phyloP scores from a whole-genome alignment of 2,888 invertebrate species.

The Hypena proboscidalis region DNA sequence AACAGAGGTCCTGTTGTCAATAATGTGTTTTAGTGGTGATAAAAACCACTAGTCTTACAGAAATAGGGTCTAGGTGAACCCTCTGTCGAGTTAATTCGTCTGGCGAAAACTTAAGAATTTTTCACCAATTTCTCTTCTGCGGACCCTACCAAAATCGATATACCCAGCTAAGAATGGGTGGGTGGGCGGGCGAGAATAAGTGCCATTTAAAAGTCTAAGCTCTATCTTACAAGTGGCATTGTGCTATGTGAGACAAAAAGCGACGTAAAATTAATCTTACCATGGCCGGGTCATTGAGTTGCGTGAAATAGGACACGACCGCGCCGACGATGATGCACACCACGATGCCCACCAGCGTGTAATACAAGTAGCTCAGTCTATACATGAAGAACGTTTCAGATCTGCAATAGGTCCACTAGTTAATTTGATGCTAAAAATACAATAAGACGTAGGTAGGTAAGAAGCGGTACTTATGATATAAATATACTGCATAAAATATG shows the following conservation, averaged over 20 bases:
- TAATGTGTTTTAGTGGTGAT: too few relatives aligned
- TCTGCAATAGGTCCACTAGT: conserved; percentile 54
- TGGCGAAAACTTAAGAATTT: too few relatives aligned
- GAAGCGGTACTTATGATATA: not conserved
- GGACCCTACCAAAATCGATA: too few relatives aligned
- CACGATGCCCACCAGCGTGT: conserved; percentile 89
- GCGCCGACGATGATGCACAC: conserved; percentile 88
- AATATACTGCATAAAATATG: conserved; percentile 12
- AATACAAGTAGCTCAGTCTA: conserved; percentile 91
- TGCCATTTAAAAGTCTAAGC: too few relatives aligned
- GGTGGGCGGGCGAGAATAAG: too few relatives aligned
- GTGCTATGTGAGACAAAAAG: not conserved
- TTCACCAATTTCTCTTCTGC: too few relatives aligned
- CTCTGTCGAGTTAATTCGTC: too few relatives aligned
- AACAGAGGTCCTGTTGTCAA: too few relatives aligned
- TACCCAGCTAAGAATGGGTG: too few relatives aligned
- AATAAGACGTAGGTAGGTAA: conserved; percentile 14
- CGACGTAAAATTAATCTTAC: conserved; percentile 51
- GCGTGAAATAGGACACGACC: conserved; percentile 88
- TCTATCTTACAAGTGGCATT: too few relatives aligned
- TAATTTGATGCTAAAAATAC: conserved; percentile 24
- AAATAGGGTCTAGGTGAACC: too few relatives aligned
- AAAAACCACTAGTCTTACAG: too few relatives aligned
- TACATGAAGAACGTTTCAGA: conserved; percentile 88
- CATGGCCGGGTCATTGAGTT: conserved; percentile 85